These are phyloP conservation scores for Corynorhinus townsendii DNA, from an alignment of 2,113 vertebrate species.

Conservation along the genomic window DNA sequence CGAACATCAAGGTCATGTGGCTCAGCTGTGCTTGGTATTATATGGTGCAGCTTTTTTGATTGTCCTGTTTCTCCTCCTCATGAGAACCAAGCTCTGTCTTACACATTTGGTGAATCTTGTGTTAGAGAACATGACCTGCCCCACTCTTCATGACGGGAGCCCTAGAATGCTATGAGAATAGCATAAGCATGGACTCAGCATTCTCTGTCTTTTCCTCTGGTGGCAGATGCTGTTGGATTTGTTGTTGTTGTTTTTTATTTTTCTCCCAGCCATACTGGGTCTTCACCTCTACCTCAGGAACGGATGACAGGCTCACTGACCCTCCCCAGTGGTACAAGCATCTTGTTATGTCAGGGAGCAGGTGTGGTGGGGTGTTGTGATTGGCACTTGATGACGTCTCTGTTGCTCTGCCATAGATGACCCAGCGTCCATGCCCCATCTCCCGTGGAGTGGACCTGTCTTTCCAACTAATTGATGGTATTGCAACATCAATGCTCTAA, in stretches of 20 bases:
- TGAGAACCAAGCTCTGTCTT: not conserved
- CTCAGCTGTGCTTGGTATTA: not conserved
- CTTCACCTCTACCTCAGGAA: not conserved
- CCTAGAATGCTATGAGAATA: fast-evolving
- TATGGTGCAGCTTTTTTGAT: not conserved
- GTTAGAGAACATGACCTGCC: not conserved
- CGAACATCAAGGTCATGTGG: not conserved
- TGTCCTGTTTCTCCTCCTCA: not conserved
- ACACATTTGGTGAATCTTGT: not conserved
- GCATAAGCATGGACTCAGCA: not conserved
- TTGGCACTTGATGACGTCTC: not conserved
- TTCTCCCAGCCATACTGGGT: not conserved
- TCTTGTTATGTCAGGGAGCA: not conserved
- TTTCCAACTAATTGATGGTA: not conserved
- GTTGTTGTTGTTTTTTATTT: not conserved
- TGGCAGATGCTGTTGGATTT: not conserved
- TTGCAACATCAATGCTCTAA: not conserved
- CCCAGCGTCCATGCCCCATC: fast-evolving
- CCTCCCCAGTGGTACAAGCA: not conserved
- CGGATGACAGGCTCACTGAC: not conserved
- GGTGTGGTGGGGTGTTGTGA: not conserved
- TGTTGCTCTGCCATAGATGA: not conserved
- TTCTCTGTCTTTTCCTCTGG: not conserved
- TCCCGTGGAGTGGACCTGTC: not conserved
- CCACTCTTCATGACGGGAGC: fast-evolving